phyloP scores from a whole-genome alignment of 2,797 vertebrate genomes.

The Phoeniculus purpureus region DNA sequence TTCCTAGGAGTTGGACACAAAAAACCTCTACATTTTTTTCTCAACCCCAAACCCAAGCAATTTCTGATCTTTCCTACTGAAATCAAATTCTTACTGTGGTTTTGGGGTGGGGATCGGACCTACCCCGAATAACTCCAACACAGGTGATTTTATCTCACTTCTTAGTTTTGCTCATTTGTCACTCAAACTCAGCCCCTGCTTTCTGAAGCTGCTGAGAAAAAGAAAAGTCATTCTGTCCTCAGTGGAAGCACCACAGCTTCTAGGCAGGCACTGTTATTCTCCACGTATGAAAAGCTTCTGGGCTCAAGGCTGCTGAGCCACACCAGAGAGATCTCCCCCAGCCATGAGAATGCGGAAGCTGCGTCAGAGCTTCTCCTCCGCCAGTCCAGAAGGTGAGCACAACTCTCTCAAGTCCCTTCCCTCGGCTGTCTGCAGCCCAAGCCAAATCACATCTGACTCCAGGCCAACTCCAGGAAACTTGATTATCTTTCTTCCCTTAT shows the following conservation, averaged over 20 bases:
- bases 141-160: neutral
- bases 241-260: neutral
- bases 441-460: slow-evolving; percentile 33
- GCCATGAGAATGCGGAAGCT: neutral
- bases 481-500: slow-evolving; percentile 16
- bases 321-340: neutral
- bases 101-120: neutral
- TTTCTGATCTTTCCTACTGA: neutral
- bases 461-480: slow-evolving; percentile 39
- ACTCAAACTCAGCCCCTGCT: neutral
- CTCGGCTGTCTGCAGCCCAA: slow-evolving; percentile 2
- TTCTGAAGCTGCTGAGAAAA: neutral
- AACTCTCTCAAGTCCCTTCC: neutral
- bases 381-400: neutral
- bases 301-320: neutral
- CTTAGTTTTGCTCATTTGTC: neutral
- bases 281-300: neutral
- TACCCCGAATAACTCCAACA: neutral
- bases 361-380: neutral
- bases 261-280: neutral
- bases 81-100: neutral
- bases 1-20: neutral
- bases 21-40: neutral
- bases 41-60: neutral
- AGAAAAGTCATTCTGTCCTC: neutral